These are phyloP conservation scores for Prosapia bicincta DNA, from an alignment of 2,888 invertebrate species.

Conservation along the genomic window DNA sequence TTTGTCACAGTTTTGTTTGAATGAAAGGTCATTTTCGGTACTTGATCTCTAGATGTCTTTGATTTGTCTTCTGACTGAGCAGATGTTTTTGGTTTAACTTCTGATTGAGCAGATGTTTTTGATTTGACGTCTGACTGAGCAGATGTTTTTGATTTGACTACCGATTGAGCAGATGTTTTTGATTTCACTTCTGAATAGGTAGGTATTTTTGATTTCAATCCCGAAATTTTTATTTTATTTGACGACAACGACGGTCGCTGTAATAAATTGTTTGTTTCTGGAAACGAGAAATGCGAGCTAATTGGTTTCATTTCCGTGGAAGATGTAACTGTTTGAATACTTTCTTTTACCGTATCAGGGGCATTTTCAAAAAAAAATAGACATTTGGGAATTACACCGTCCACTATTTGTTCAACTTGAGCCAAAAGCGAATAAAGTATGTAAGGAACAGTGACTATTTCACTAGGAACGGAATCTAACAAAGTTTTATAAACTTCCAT, in stretches of 20 bases:
- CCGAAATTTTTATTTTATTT: no score
- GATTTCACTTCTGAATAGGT: neutral
- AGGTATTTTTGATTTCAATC: no score
- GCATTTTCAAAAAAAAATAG: neutral
- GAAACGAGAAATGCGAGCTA: no score
- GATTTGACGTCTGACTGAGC: neutral
- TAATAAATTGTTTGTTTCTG: no score
- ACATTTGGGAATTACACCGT: neutral
- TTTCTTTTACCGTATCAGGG: neutral
- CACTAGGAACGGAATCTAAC: conserved; percentile 18
- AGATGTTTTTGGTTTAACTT: neutral
- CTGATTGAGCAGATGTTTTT: neutral
- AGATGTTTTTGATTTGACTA: neutral
- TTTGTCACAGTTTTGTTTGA: no score
- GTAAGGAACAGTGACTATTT: conserved; percentile 17
- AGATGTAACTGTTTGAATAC: neutral
- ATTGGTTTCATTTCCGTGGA: no score
- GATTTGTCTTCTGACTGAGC: neutral
- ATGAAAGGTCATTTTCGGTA: neutral
- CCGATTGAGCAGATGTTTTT: neutral
- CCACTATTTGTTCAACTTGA: conserved; percentile 12
- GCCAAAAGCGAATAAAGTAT: conserved; percentile 19
- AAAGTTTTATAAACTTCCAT: conserved; percentile 19
- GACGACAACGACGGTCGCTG: no score
- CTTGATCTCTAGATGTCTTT: neutral